Conservation (phyloP, 2,797 vertebrate genomes). For the Pithecia hirsuta region DNA sequence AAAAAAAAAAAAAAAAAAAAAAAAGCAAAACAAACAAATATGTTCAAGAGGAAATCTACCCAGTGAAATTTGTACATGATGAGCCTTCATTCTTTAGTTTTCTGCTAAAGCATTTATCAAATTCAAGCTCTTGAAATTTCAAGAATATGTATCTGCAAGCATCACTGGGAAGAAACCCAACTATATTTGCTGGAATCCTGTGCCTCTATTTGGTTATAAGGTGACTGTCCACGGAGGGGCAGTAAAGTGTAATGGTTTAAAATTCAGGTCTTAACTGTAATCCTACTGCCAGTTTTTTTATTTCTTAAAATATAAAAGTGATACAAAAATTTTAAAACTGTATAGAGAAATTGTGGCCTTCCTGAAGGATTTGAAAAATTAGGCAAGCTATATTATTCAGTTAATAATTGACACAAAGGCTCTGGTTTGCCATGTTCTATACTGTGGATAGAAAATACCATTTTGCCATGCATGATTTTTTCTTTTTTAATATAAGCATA, state of each 20-base stretch:
- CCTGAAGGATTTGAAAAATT: neutral
- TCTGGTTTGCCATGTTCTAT: neutral
- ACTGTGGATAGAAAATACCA: neutral
- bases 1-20: too few relatives aligned
- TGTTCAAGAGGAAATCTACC: neutral
- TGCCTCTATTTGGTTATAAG: constrained; percentile 29
- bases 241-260: constrained; percentile 61
- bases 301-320: constrained; percentile 13
- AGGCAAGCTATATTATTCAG: neutral
- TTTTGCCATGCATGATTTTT: neutral
- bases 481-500: neutral
- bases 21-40: neutral
- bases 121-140: constrained; percentile 15
- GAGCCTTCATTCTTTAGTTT: constrained; percentile 27
- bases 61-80: neutral
- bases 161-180: neutral
- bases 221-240: constrained; percentile 71
- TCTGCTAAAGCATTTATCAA: constrained; percentile 19
- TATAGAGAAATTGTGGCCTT: neutral
- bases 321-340: neutral
- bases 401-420: neutral
- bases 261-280: neutral
- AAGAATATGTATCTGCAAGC: neutral
- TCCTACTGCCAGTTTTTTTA: neutral
- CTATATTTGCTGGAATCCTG: neutral